These are phyloP conservation scores for Drosophila subquinaria DNA, from an alignment of 2,888 invertebrate species.

Conservation along the genomic window DNA sequence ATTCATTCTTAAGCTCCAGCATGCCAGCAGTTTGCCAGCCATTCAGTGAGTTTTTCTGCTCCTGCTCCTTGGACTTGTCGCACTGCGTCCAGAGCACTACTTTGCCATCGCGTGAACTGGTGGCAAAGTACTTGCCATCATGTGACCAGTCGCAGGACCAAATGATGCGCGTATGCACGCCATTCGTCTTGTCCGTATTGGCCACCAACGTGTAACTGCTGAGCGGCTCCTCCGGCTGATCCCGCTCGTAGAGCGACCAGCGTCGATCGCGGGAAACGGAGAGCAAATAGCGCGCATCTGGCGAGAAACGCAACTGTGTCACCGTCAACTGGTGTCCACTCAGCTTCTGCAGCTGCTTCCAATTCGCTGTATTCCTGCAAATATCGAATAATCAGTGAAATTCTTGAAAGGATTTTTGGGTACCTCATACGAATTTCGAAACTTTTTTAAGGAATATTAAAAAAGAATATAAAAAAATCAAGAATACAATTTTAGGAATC, in stretches of 20 bases:
- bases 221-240: constrained; percentile 71
- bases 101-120: constrained; percentile 96
- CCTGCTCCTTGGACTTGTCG: constrained; percentile 2
- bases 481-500: too few species aligned
- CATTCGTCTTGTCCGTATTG: constrained; percentile 89
- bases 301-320: constrained; percentile 96
- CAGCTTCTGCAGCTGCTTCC: constrained; percentile 91
- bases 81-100: constrained; percentile 83
- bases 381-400: not conserved
- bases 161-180: constrained; percentile 94
- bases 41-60: constrained; percentile 85
- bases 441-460: too few species aligned
- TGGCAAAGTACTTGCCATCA: constrained; percentile 92
- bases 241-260: constrained; percentile 91
- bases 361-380: constrained; percentile 90
- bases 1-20: constrained; percentile 87
- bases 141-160: constrained; percentile 97
- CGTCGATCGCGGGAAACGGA: constrained; percentile 97
- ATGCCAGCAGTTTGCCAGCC: constrained; percentile 86
- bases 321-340: constrained; percentile 94
- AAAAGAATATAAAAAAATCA: too few species aligned
- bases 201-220: constrained; percentile 87
- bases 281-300: constrained; percentile 91
- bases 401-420: not conserved
- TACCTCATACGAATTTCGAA: too few species aligned